Conservation (phyloP, 2,113 vertebrate genomes). For the Etia nguti region DNA sequence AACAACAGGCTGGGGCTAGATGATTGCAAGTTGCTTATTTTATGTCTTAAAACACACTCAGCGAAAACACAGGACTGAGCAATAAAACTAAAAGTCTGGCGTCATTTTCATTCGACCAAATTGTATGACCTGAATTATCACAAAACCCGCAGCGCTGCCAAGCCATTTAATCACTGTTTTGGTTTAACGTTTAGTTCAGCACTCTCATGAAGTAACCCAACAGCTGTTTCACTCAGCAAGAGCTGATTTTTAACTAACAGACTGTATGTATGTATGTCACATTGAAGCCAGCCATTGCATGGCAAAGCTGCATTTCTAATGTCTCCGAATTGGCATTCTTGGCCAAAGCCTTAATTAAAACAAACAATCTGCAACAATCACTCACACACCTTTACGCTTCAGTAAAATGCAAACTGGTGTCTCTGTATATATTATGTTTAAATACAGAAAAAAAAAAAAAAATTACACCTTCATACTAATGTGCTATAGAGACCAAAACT, state of each 20-base stretch:
- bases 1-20: not conserved
- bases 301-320: not conserved
- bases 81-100: not conserved
- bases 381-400: not conserved
- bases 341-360: not conserved
- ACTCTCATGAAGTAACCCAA: not conserved
- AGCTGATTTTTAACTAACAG: not conserved
- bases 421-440: not conserved
- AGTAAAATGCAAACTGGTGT: not conserved
- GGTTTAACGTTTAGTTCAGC: not conserved
- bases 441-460: too few relatives aligned
- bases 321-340: not conserved
- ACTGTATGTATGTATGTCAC: not conserved
- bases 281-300: not conserved
- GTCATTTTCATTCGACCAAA: not conserved
- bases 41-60: not conserved
- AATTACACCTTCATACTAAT: not conserved
- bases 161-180: not conserved
- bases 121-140: not conserved
- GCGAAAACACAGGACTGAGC: not conserved
- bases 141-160: not conserved
- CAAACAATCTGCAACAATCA: not conserved
- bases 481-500: accelerated
- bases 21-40: not conserved
- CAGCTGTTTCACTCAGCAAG: not conserved